Percentiles rank a stretch among this genome's conserved stretches.
Conservation (phyloP, 1,140 invertebrate genomes). For the Heliothis virescens region DNA sequence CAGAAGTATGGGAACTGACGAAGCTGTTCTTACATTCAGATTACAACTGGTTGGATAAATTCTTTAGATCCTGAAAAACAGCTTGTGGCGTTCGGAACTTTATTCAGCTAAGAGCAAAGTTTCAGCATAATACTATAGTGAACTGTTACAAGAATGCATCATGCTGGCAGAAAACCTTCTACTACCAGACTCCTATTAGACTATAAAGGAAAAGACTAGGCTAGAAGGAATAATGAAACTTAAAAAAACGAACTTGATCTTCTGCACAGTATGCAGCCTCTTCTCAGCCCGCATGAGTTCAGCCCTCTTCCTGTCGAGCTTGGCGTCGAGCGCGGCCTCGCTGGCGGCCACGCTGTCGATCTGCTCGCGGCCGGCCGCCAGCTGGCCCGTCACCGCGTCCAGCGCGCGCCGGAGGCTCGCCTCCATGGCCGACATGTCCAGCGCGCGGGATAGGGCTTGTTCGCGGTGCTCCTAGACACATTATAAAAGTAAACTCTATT, state of each 20-base stretch:
- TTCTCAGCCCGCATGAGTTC: conserved; percentile 98
- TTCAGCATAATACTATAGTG: no score
- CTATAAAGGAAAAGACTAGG: background rate
- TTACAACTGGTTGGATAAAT: no score
- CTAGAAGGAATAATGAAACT: background rate
- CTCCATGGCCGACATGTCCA: conserved; percentile 95
- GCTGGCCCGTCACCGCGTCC: conserved; percentile 89
- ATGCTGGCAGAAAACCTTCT: no score
- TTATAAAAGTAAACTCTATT: background rate
- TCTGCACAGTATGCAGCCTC: conserved; percentile 95
- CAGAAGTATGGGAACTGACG: background rate
- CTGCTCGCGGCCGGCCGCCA: conserved; percentile 90
- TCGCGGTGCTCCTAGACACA: conserved; percentile 78
- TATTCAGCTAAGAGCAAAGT: no score
- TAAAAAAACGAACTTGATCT: conserved; percentile 90
- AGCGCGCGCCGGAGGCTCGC: conserved; percentile 90
- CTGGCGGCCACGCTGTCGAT: conserved; percentile 95
- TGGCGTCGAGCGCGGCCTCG: conserved; percentile 94
- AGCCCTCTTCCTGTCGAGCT: conserved; percentile 95
- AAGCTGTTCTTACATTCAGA: no score
- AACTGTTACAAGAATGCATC: no score
- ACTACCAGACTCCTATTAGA: background rate
- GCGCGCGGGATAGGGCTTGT: conserved; percentile 87
- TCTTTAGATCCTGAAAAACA: no score
- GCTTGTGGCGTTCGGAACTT: no score